Evolutionary conservation across 2,797 vertebrate species (phyloP).

Genomic region (Acanthurus lineatus): DNA sequence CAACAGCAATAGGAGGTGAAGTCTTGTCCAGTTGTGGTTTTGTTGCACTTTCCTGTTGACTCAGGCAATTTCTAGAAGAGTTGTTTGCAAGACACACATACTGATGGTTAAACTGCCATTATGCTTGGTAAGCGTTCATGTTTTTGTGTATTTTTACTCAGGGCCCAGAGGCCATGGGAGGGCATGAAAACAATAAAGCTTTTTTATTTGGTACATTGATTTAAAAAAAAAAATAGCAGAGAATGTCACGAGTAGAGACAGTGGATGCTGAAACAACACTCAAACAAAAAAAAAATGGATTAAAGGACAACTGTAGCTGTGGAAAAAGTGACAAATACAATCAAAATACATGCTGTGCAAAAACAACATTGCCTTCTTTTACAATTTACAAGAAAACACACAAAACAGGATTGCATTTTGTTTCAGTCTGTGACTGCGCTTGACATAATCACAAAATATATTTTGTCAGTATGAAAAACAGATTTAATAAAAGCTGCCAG

Average conservation of each 20-base stretch:
- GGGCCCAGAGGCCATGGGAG: background rate
- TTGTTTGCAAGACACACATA: conserved; percentile 51
- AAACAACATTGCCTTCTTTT: background rate
- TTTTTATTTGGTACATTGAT: background rate
- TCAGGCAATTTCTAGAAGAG: conserved; percentile 19
- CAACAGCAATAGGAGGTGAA: conserved; percentile 79
- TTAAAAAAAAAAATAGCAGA: background rate
- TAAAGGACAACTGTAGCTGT: background rate
- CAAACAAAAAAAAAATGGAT: conserved; percentile 10
- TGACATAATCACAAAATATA: background rate
- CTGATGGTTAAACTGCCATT: conserved; percentile 19
- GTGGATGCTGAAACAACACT: background rate
- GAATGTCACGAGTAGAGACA: background rate
- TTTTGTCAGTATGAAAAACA: background rate
- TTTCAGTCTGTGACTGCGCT: background rate
- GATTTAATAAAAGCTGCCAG: background rate
- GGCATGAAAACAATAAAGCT: conserved; percentile 16
- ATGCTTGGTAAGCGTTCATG: conserved; percentile 30
- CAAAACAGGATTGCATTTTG: conserved; percentile 16
- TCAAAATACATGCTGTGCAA: background rate
- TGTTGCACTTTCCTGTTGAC: conserved; percentile 53
- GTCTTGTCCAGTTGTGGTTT: conserved; percentile 68
- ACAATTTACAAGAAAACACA: background rate
- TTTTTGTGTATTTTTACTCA: conserved; percentile 21
- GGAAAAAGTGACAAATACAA: background rate